Evolutionary conservation across 2,797 vertebrate genomes (phyloP).

Genomic region (Peromyscus eremicus): DNA sequence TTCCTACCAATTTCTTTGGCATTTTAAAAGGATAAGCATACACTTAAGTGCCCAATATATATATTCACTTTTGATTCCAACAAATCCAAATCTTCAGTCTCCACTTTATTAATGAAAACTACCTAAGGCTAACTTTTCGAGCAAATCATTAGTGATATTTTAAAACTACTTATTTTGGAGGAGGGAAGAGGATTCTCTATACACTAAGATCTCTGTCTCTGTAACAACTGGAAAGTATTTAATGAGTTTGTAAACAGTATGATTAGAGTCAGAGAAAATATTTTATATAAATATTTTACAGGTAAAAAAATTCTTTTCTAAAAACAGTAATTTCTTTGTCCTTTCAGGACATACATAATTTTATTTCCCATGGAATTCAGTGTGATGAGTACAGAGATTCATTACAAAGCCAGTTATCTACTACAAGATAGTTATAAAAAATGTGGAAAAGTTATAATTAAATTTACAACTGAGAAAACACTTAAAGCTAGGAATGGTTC

Average conservation of each 20-base stretch:
- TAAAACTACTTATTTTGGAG: not conserved
- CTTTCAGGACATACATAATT: not conserved
- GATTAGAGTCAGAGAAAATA: not conserved
- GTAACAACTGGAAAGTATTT: slow-evolving; percentile 16
- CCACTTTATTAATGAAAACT: slow-evolving; percentile 38
- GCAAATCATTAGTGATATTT: slow-evolving; percentile 21
- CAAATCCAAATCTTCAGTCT: slow-evolving; percentile 1
- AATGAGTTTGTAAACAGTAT: not conserved
- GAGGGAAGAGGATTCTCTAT: not conserved
- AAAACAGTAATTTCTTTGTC: slow-evolving; percentile 34
- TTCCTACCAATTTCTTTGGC: slow-evolving; percentile 37
- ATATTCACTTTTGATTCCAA: not conserved
- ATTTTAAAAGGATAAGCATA: not conserved
- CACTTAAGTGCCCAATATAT: not conserved
- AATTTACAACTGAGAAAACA: not conserved
- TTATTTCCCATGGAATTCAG: not conserved
- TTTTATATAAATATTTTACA: not conserved
- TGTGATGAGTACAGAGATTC: not conserved
- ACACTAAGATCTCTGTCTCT: not conserved
- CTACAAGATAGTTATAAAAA: not conserved
- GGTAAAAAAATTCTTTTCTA: not conserved
- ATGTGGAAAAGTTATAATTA: not conserved
- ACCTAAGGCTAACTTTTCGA: slow-evolving; percentile 29
- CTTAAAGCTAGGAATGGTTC: not conserved
- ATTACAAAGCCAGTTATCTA: slow-evolving; percentile 58